Conservation (phyloP, 2,113 vertebrate genomes). For the Dicrurus megarhynchus region DNA sequence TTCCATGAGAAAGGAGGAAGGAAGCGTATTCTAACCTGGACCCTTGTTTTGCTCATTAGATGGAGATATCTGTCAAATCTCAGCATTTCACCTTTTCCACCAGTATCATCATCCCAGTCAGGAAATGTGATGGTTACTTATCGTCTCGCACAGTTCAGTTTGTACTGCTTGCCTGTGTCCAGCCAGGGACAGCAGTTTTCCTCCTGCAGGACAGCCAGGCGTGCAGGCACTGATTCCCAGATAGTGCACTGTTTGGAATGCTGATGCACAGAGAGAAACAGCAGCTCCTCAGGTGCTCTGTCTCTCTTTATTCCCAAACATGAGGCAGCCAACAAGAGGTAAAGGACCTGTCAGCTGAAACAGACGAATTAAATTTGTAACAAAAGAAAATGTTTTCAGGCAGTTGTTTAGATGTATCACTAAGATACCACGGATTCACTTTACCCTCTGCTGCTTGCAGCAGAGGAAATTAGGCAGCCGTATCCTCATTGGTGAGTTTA, state of each 20-base stretch:
- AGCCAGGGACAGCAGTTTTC: not conserved
- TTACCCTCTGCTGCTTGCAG: conserved; percentile 38
- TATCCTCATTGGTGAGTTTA: conserved; percentile 62
- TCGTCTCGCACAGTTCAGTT: not conserved
- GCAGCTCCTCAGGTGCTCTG: not conserved
- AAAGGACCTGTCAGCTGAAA: conserved; percentile 27
- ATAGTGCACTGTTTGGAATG: not conserved
- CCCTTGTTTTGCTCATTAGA: not conserved
- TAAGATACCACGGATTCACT: conserved; percentile 21
- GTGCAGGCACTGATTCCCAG: not conserved
- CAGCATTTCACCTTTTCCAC: not conserved
- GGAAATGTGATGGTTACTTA: not conserved
- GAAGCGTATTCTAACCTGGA: not conserved
- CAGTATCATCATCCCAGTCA: not conserved
- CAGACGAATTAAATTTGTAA: conserved; percentile 40
- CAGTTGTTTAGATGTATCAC: conserved; percentile 51
- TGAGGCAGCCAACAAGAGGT: not conserved
- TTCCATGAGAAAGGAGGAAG: not conserved
- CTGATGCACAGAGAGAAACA: not conserved
- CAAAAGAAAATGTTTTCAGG: conserved; percentile 45
- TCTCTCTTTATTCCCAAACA: conserved; percentile 10
- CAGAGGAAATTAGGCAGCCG: conserved; percentile 65
- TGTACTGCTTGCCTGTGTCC: not conserved
- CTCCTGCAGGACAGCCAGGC: not conserved
- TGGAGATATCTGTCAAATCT: not conserved